Percentiles rank a stretch among this genome's conserved stretches.
Conservation (phyloP, 2,797 vertebrate species). For the Orientallactaga sibirica region DNA sequence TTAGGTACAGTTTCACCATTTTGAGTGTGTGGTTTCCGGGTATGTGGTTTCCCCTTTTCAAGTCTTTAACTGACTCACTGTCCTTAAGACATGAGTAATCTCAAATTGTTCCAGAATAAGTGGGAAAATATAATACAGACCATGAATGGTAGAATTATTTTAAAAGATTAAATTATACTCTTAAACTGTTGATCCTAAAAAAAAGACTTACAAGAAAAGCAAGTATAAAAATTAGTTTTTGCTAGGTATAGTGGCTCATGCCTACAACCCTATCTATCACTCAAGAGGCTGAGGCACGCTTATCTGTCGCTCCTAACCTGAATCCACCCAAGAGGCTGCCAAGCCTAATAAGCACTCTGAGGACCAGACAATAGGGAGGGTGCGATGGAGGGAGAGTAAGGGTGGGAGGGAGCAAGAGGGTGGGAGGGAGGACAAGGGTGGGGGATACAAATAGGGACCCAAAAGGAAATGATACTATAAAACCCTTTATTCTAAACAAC, state of each 20-base stretch:
- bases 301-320: too few species aligned
- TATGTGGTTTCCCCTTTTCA: conserved; percentile 52
- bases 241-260: background rate
- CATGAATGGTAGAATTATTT: background rate
- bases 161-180: conserved; percentile 5
- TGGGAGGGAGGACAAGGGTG: too few species aligned
- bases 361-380: too few species aligned
- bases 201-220: background rate
- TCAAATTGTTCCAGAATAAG: conserved; percentile 1
- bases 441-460: too few species aligned
- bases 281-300: background rate
- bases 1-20: background rate
- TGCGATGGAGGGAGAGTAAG: too few species aligned
- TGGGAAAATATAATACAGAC: background rate
- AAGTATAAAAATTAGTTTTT: background rate
- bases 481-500: too few species aligned
- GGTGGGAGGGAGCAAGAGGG: too few species aligned
- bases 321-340: too few species aligned
- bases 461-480: too few species aligned
- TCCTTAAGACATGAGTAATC: background rate
- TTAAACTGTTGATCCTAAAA: background rate
- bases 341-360: too few species aligned
- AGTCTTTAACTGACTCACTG: conserved; percentile 25
- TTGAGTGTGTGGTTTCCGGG: background rate
- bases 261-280: background rate